Conservation (phyloP, 2,113 vertebrate species). For the Channa maculata region DNA sequence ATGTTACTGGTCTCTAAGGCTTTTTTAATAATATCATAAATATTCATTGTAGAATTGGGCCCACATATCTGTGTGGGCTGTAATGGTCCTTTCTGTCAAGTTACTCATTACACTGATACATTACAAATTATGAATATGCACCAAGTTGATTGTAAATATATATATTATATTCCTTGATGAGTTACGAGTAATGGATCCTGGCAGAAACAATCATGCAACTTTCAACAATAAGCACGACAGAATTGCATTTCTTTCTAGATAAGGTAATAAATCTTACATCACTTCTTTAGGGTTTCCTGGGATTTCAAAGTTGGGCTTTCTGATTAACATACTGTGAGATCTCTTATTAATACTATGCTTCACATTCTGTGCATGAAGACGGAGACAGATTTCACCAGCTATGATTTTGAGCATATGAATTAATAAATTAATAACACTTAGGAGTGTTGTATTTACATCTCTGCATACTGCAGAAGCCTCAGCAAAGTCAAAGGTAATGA, state of each 20-base stretch:
- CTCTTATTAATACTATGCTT: constrained; percentile 31
- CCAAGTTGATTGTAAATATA: constrained; percentile 40
- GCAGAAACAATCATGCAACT: constrained; percentile 4
- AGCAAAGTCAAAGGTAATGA: constrained; percentile 38
- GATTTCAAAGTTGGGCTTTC: background rate
- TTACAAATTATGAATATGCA: constrained; percentile 50
- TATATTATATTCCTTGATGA: constrained; percentile 11
- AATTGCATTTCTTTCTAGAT: background rate
- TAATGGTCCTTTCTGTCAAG: constrained; percentile 60
- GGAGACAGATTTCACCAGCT: constrained; percentile 25
- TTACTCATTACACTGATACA: constrained; percentile 58
- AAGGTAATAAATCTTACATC: constrained; percentile 16
- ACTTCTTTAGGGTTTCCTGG: constrained; percentile 15
- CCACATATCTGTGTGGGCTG: constrained; percentile 48
- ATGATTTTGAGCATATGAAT: constrained; percentile 36
- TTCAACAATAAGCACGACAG: background rate
- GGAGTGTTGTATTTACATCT: constrained; percentile 36
- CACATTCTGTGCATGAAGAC: constrained; percentile 19
- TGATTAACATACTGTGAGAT: constrained; percentile 4
- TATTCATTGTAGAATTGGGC: constrained; percentile 45
- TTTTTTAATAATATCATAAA: constrained; percentile 54
- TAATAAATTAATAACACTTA: constrained; percentile 61
- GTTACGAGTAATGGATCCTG: constrained; percentile 23
- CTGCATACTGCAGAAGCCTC: constrained; percentile 30
- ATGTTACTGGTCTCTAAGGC: constrained; percentile 31